Evolutionary conservation across 2,888 invertebrate genomes (phyloP).

Genomic region (Dendrolimus pini): DNA sequence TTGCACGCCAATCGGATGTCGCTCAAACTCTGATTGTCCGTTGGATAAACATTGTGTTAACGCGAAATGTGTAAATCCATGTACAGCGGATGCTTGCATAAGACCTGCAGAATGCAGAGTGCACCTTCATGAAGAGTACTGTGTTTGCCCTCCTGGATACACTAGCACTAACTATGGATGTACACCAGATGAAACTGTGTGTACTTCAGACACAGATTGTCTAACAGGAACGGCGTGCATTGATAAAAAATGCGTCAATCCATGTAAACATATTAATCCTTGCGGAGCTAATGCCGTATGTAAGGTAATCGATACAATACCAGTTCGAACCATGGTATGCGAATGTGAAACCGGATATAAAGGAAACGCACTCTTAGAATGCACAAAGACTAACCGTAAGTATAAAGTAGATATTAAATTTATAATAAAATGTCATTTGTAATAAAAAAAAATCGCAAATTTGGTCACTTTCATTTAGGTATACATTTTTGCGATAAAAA

Average conservation of each 20-base stretch:
- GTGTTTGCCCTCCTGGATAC: constrained; percentile 88
- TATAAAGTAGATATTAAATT: constrained; percentile 15
- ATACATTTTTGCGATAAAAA: no score
- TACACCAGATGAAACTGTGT: constrained; percentile 77
- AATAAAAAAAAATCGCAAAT: no score
- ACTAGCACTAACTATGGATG: constrained; percentile 81
- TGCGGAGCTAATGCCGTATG: constrained; percentile 90
- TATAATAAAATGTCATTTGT: no score
- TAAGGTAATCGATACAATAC: constrained; percentile 86
- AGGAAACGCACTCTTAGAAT: constrained; percentile 91
- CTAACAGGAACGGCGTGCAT: constrained; percentile 90
- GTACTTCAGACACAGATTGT: constrained; percentile 88
- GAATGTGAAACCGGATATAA: constrained; percentile 90
- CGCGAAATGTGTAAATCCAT: constrained; percentile 86
- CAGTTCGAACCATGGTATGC: constrained; percentile 92
- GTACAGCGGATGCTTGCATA: constrained; percentile 82
- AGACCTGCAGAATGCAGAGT: constrained; percentile 85
- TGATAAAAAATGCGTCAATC: constrained; percentile 87
- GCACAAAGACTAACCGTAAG: constrained; percentile 80
- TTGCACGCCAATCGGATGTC: constrained; percentile 89
- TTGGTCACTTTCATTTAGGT: no score
- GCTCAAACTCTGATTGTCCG: constrained; percentile 88
- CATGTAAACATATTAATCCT: constrained; percentile 86
- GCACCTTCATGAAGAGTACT: constrained; percentile 85
- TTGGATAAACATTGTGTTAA: constrained; percentile 88